A percentile compares a stretch with the other conserved stretches of the same genome.
Evolutionary conservation across 2,888 invertebrate species (phyloP).

Genomic region (Tethea ocularis): DNA sequence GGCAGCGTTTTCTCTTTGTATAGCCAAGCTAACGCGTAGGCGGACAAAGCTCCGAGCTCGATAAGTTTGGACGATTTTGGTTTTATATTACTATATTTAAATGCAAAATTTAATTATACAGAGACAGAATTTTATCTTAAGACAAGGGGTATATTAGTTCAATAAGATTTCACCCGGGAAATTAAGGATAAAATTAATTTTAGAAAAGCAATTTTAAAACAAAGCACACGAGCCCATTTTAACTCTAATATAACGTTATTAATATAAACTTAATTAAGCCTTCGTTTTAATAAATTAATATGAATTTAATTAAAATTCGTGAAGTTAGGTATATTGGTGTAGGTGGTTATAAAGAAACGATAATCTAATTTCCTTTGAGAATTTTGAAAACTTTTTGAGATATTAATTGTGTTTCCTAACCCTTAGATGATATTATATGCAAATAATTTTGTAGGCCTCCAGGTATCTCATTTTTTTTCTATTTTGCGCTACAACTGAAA

Average conservation of each 20-base stretch:
- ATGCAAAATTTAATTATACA: neutral
- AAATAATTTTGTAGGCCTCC: no score
- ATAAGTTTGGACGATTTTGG: no score
- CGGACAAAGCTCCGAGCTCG: no score
- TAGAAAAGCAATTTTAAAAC: neutral
- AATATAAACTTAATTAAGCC: constrained; percentile 21
- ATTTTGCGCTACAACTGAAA: no score
- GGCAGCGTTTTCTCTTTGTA: no score
- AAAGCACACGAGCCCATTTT: constrained; percentile 1
- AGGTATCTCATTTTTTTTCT: no score
- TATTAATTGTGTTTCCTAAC: no score
- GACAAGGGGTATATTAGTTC: neutral
- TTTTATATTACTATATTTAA: neutral
- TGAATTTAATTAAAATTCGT: constrained; percentile 34
- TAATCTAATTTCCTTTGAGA: neutral
- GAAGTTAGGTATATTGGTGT: constrained; percentile 14
- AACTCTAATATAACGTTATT: constrained; percentile 1
- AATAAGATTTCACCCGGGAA: neutral
- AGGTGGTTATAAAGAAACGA: constrained; percentile 13
- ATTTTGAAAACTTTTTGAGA: neutral
- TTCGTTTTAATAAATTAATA: constrained; percentile 27
- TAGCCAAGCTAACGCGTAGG: no score
- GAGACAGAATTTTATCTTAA: neutral
- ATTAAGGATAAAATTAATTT: neutral
- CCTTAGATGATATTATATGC: no score